These are phyloP conservation scores for Leucania comma DNA, from an alignment of 2,888 invertebrate genomes.

Conservation along the genomic window DNA sequence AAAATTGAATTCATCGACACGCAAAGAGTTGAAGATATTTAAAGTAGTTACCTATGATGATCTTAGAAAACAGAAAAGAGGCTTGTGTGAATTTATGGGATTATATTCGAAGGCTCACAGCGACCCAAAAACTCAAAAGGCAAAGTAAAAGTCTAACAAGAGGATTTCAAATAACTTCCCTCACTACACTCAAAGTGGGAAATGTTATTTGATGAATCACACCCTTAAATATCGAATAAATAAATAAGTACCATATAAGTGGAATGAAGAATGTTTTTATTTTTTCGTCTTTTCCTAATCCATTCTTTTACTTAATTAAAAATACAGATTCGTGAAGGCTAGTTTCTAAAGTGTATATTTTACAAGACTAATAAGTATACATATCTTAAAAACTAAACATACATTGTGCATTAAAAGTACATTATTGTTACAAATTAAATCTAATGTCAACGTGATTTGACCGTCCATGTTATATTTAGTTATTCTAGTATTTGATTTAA, in stretches of 20 bases:
- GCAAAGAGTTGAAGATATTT: background rate
- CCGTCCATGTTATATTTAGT: constrained; percentile 2
- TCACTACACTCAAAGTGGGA: too few relatives aligned
- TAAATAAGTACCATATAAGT: constrained; percentile 24
- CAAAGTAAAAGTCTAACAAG: too few relatives aligned
- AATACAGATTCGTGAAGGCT: constrained; percentile 49
- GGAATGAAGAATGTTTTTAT: constrained; percentile 62
- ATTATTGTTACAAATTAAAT: constrained; percentile 21
- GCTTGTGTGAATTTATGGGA: too few relatives aligned
- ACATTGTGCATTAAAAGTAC: constrained; percentile 31
- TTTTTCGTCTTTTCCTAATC: constrained; percentile 55
- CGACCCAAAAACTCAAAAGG: too few relatives aligned
- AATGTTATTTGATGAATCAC: too few relatives aligned
- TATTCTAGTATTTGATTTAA: too few relatives aligned
- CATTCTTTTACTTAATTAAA: constrained; percentile 34
- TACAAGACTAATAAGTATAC: constrained; percentile 15
- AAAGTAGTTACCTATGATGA: background rate
- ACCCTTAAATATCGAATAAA: too few relatives aligned
- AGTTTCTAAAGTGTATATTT: constrained; percentile 29
- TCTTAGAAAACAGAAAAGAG: background rate
- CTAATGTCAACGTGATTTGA: constrained; percentile 25
- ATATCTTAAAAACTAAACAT: constrained; percentile 12
- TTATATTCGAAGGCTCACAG: too few relatives aligned
- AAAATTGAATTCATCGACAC: too few relatives aligned
- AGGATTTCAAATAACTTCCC: too few relatives aligned